These are phyloP conservation scores for Cryptus viduatorius DNA, from an alignment of 2,888 invertebrate genomes.

Conservation along the genomic window DNA sequence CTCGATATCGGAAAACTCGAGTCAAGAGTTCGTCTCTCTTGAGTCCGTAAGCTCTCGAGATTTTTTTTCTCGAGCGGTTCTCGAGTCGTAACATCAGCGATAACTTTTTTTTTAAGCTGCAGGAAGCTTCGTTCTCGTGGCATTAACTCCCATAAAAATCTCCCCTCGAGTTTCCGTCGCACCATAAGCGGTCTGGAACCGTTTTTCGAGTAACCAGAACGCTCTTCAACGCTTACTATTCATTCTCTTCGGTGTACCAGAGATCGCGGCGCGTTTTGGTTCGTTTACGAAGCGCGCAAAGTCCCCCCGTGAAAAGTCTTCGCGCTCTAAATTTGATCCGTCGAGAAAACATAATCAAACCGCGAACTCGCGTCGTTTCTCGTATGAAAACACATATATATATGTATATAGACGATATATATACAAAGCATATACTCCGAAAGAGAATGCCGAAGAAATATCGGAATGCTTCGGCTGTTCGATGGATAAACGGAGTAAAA, in stretches of 20 bases:
- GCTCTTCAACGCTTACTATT: constrained; percentile 7
- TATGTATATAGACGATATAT: background rate
- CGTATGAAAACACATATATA: background rate
- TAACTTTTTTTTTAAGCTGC: background rate
- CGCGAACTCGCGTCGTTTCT: background rate
- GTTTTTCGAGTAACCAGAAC: background rate
- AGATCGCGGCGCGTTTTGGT: background rate
- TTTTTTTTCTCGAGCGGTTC: background rate
- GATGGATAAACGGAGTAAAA: background rate
- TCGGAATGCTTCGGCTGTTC: background rate
- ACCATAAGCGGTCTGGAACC: background rate
- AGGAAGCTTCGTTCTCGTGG: background rate
- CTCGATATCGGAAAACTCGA: background rate
- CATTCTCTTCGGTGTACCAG: constrained; percentile 6
- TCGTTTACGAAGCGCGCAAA: background rate
- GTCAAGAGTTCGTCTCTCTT: constrained; percentile 2
- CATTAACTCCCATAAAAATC: constrained; percentile 5
- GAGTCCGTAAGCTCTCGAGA: background rate
- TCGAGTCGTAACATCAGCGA: background rate
- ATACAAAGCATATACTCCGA: background rate
- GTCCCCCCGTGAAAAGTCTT: background rate
- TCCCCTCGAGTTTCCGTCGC: constrained; percentile 2
- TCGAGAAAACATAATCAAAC: background rate
- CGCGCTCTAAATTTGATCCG: constrained; percentile 16
- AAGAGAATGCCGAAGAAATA: background rate